Base-by-base conservation (phyloP, 2,888 invertebrate genomes). In the Heteromyza rotundicornis region DNA sequence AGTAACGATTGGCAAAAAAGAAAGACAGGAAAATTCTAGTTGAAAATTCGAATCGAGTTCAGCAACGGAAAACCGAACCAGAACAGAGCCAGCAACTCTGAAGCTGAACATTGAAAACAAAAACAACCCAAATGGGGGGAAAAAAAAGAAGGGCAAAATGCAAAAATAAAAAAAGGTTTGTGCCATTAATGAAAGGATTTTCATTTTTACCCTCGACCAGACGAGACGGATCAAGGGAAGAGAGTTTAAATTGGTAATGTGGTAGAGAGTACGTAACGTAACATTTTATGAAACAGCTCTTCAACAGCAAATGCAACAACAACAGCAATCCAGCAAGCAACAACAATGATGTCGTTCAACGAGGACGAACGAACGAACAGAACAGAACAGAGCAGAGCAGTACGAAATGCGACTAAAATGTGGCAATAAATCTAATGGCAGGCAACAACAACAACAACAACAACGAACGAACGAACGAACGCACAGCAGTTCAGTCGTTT, bases 121-220 rank as follows among this genome's bases (percentile, higher is more conserved):
- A n/a, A n/a, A n/a, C n/a, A n/a, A n/a, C n/a, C n/a, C n/a, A n/a
- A n/a, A n/a, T n/a, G n/a, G n/a, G n/a, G n/a, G 47, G 2, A 47
- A 20, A 17, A 47, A 47, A 47, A n/a, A n/a, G n/a, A n/a, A n/a
- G n/a, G n/a, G n/a, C n/a, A n/a, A n/a, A 47, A 19, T 17, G 14
- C 20, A 47, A 47, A 40, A 40, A 14, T 12, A 47, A 60, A 52
- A 57, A 51, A 59, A 71, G 62, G 64, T 74, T 70, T 66, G 65
- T 70, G 71, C 67, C 70, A 74, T 75, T 78, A 75, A 77, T 75
- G 78, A 74, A 79, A 77, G 77, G 75, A 78, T 78, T 78, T 77
- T 69, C 70, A 75, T 74, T 71, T 70, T 68, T 64, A 71, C 59
- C 66, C 68, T 59, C 64, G 59, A 60, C 10, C 27, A 27, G 27